phyloP scores from a whole-genome alignment of 35 echinoderm and acorn worm genomes.

The Anneissia japonica region DNA sequence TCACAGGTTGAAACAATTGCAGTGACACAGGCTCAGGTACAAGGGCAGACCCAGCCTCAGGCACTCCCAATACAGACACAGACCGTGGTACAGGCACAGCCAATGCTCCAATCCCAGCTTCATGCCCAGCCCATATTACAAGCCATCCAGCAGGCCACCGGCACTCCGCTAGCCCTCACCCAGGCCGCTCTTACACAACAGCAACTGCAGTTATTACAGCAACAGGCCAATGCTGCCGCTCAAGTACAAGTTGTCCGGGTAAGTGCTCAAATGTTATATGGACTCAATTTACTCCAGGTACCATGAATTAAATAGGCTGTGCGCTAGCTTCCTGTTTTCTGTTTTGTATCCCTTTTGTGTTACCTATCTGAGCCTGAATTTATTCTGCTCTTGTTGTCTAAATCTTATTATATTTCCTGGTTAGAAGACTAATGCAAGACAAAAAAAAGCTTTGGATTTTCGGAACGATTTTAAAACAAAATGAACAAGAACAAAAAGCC shows the following conservation, averaged over 20 bases:
- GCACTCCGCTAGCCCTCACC: not conserved
- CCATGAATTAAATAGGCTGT: no score
- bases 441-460: no score
- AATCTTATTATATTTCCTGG: no score
- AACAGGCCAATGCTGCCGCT: not conserved
- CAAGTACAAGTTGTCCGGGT: not conserved
- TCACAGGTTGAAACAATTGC: not conserved
- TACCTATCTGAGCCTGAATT: no score
- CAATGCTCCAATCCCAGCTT: not conserved
- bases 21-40: not conserved
- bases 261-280: not conserved
- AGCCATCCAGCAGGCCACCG: not conserved
- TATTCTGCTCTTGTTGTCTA: no score
- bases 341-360: no score
- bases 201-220: not conserved
- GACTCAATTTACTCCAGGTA: no score
- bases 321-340: no score
- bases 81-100: not conserved
- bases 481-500: no score
- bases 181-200: not conserved
- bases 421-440: no score
- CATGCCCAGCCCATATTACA: not conserved
- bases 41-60: not conserved
- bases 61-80: not conserved
- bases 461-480: no score